These are phyloP conservation scores for Zaprionus bogoriensis DNA, from an alignment of 2,888 invertebrate species.

Conservation along the genomic window DNA sequence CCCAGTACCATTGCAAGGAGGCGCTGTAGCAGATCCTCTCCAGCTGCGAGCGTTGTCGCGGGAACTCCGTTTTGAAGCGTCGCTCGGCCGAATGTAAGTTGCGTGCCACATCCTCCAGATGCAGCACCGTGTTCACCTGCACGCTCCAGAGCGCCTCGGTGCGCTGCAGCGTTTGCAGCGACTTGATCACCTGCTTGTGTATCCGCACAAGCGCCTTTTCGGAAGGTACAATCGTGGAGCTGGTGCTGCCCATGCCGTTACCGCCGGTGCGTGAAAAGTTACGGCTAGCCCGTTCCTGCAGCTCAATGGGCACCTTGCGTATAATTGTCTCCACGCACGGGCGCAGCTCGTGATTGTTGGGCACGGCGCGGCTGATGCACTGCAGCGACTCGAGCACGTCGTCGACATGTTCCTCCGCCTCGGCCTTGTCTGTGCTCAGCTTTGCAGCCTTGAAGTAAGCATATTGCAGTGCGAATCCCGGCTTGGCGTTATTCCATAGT, in stretches of 20 bases:
- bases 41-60: conserved; percentile 85
- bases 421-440: conserved; percentile 96
- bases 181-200: conserved; percentile 96
- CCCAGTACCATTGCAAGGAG: conserved; percentile 97
- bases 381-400: conserved; percentile 96
- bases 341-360: conserved; percentile 89
- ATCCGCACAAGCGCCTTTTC: conserved; percentile 94
- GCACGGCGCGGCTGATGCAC: conserved; percentile 90
- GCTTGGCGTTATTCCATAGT: conserved; percentile 95
- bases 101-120: conserved; percentile 93
- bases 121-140: conserved; percentile 90
- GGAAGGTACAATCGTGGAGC: conserved; percentile 87
- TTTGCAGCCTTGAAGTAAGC: conserved; percentile 97
- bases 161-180: conserved; percentile 94
- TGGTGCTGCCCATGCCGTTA: conserved; percentile 83
- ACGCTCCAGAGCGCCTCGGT: conserved; percentile 97
- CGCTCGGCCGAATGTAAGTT: conserved; percentile 86
- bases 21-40: conserved; percentile 87
- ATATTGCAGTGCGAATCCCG: conserved; percentile 91
- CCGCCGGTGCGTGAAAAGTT: conserved; percentile 83
- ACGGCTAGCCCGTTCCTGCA: conserved; percentile 89
- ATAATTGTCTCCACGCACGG: conserved; percentile 94
- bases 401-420: conserved; percentile 98
- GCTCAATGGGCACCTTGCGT: conserved; percentile 91
- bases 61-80: conserved; percentile 88